These are phyloP conservation scores for Lobophora halterata DNA, from an alignment of 2,888 invertebrate genomes.

Conservation along the genomic window DNA sequence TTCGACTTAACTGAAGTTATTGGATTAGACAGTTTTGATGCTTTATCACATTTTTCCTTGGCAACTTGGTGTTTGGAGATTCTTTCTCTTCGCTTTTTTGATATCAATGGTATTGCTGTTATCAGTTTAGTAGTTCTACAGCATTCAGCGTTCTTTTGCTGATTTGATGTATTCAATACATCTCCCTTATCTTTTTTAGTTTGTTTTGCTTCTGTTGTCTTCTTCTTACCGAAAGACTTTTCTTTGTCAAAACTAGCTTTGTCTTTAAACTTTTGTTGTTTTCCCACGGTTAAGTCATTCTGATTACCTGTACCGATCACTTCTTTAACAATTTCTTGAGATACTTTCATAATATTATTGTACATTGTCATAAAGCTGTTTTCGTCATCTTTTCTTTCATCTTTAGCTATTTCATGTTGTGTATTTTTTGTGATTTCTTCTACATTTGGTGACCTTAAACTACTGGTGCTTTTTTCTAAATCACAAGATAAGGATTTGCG, in stretches of 20 bases:
- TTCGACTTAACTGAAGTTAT: too few species aligned
- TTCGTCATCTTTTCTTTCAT: neutral
- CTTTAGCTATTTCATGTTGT: neutral
- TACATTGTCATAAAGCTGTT: neutral
- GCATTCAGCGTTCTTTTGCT: neutral
- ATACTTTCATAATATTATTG: neutral
- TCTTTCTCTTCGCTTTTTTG: constrained; percentile 1
- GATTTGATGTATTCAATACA: neutral
- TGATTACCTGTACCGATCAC: neutral
- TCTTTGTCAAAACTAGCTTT: neutral
- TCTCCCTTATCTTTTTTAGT: neutral
- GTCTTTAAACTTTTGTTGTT: neutral
- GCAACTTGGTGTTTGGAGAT: neutral
- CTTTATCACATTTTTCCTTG: neutral
- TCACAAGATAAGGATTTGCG: neutral
- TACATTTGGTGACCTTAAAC: neutral
- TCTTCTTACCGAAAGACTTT: neutral
- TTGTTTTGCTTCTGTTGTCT: constrained; percentile 1
- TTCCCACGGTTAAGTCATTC: neutral
- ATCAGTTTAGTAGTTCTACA: constrained; percentile 2
- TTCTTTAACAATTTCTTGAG: constrained; percentile 6
- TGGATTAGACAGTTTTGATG: too few species aligned
- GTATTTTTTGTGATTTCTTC: too few species aligned
- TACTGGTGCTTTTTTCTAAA: neutral
- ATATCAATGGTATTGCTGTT: neutral